Evolutionary conservation across 1,140 invertebrate species (phyloP).

Genomic region (Sogatella furcifera): DNA sequence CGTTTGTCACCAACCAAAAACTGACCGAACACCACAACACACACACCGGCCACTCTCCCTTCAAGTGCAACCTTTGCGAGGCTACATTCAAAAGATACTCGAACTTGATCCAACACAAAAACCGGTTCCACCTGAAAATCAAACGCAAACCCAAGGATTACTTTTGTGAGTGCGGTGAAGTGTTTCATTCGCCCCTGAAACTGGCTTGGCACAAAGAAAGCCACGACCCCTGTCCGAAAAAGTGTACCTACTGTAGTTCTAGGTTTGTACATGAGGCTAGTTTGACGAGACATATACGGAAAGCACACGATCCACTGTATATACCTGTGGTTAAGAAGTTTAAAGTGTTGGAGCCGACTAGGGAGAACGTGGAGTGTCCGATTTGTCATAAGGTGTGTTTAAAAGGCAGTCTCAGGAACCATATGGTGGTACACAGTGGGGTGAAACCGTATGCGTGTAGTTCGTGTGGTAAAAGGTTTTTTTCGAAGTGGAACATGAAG

Average conservation of each 20-base stretch:
- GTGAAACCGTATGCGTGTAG: constrained; percentile 63
- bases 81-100: constrained; percentile 75
- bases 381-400: constrained; percentile 70
- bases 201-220: constrained; percentile 75
- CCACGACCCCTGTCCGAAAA: constrained; percentile 69
- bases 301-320: constrained; percentile 65
- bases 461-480: constrained; percentile 74
- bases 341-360: constrained; percentile 7
- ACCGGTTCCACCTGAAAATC: constrained; percentile 50
- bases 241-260: constrained; percentile 70
- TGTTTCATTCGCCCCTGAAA: constrained; percentile 69
- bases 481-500: constrained; percentile 80
- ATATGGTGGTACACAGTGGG: constrained; percentile 66
- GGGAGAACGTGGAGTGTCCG: constrained; percentile 63
- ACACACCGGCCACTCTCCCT: constrained; percentile 68
- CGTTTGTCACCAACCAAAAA: constrained; percentile 68
- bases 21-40: constrained; percentile 66
- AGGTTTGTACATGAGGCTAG: constrained; percentile 72
- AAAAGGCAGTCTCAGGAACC: constrained; percentile 63
- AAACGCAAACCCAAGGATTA: constrained; percentile 61
- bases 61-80: constrained; percentile 70
- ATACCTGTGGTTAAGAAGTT: constrained; percentile 46
- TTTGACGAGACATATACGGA: constrained; percentile 68
- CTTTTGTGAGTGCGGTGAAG: constrained; percentile 67
- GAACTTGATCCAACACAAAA: constrained; percentile 75